Conservation (phyloP, 2,888 invertebrate species). For the Miltochrista miniata region DNA sequence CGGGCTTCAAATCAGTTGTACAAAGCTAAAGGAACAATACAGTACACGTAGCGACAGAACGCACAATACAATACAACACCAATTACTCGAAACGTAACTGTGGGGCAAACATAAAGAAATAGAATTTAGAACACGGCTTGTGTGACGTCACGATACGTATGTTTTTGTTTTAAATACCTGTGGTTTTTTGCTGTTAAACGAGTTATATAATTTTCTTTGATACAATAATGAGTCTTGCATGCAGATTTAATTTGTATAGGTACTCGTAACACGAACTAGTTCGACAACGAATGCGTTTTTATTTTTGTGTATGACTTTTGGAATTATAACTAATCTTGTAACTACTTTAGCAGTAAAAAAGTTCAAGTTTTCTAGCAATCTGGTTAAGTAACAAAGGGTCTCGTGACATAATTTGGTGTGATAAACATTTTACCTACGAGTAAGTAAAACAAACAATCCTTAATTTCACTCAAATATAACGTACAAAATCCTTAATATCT, state of each 20-base stretch:
- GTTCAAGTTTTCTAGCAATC: too few relatives aligned
- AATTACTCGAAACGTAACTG: conserved; percentile 35
- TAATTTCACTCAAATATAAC: background rate
- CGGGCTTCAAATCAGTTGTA: conserved; percentile 43
- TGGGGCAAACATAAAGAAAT: conserved; percentile 7
- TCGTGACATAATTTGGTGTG: too few relatives aligned
- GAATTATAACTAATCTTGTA: too few relatives aligned
- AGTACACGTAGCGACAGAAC: conserved; percentile 31
- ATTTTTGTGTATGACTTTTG: too few relatives aligned
- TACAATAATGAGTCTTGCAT: background rate
- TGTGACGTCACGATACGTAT: conserved; percentile 10
- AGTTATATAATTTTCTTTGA: background rate
- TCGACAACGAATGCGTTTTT: too few relatives aligned
- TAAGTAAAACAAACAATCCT: too few relatives aligned
- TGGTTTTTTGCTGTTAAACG: too few relatives aligned
- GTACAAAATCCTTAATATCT: background rate
- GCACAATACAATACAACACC: conserved; percentile 35
- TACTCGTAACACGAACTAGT: background rate
- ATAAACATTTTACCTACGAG: too few relatives aligned
- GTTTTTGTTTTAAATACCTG: background rate
- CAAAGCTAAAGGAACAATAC: conserved; percentile 41
- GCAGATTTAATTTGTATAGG: background rate
- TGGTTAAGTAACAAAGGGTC: too few relatives aligned
- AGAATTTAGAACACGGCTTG: background rate
- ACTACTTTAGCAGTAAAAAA: too few relatives aligned